Evolutionary conservation across 1,140 invertebrate genomes (phyloP).

Genomic region (Drosophila repleta): DNA sequence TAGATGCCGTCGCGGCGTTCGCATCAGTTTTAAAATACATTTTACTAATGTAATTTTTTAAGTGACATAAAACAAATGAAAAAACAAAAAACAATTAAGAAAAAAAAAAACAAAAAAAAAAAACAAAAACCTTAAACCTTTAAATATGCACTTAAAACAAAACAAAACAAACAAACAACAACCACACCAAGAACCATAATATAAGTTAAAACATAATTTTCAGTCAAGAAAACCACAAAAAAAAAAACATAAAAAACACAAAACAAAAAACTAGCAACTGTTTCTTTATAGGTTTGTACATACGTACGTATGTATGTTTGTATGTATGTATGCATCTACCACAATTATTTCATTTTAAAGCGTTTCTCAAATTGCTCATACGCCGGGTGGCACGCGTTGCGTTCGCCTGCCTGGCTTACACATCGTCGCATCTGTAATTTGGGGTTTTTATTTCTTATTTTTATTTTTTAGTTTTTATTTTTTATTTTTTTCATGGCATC

Average conservation of each 20-base stretch:
- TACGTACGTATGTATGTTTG: constrained; percentile 52
- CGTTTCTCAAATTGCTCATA: constrained; percentile 28
- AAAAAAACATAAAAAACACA: constrained; percentile 28
- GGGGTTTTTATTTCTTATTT: constrained; percentile 8
- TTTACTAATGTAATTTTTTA: constrained; percentile 83
- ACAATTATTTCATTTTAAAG: constrained; percentile 33
- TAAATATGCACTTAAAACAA: constrained; percentile 67
- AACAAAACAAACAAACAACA: constrained; percentile 10
- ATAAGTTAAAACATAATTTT: constrained; percentile 70
- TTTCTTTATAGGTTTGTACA: constrained; percentile 76
- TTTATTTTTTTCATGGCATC: constrained; percentile 24
- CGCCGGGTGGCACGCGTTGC: constrained; percentile 5
- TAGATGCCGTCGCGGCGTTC: constrained; percentile 49
- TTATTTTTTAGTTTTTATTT: constrained; percentile 2
- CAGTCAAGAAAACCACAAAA: constrained; percentile 45
- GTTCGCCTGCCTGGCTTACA: constrained; percentile 2
- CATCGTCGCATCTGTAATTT: constrained; percentile 19
- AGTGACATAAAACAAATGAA: constrained; percentile 67
- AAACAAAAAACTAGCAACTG: constrained; percentile 58
- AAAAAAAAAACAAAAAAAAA: constrained; percentile 56
- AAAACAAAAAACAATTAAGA: constrained; percentile 42
- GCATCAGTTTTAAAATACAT: constrained; percentile 82
- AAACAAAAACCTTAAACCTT: constrained; percentile 69
- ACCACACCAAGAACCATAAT: constrained; percentile 53
- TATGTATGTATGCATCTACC: constrained; percentile 27